Percentiles rank a stretch among this genome's conserved stretches.
phyloP scores from a whole-genome alignment of 1,140 invertebrate genomes.

The Lethocerus indicus region DNA sequence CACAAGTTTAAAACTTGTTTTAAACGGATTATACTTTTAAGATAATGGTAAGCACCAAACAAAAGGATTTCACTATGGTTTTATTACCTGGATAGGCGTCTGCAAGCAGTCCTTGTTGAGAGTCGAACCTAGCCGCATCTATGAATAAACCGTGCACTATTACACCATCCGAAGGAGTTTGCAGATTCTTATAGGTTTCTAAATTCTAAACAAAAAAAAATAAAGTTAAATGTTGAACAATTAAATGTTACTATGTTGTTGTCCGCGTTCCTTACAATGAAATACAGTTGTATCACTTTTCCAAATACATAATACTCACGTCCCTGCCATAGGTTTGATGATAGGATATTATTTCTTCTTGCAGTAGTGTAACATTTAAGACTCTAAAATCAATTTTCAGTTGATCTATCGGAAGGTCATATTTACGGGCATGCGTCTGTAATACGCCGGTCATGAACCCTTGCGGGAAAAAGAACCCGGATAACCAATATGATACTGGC shows the following conservation, averaged over 20 bases:
- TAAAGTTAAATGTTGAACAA: too few relatives aligned
- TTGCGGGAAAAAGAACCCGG: conserved; percentile 83
- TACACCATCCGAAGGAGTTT: conserved; percentile 50
- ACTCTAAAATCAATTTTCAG: conserved; percentile 60
- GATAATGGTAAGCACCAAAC: too few relatives aligned
- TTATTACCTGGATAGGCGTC: conserved; percentile 48
- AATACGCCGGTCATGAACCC: conserved; percentile 73
- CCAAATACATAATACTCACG: conserved; percentile 19
- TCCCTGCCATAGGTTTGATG: conserved; percentile 26
- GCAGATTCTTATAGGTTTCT: conserved; percentile 34
- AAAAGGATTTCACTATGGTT: too few relatives aligned
- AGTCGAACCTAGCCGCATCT: conserved; percentile 72
- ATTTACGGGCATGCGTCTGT: conserved; percentile 69
- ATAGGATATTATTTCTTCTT: conserved; percentile 41
- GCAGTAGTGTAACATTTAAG: conserved; percentile 34
- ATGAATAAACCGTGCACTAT: conserved; percentile 72
- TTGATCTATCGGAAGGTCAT: conserved; percentile 68
- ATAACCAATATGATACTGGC: conserved; percentile 75
- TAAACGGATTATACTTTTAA: too few relatives aligned
- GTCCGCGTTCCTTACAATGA: too few relatives aligned
- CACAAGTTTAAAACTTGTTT: too few relatives aligned
- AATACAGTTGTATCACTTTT: too few relatives aligned
- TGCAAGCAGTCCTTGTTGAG: conserved; percentile 36
- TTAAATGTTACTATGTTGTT: too few relatives aligned
- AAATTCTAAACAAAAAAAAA: conserved; percentile 17